A percentile compares a stretch with the other conserved stretches of the same genome.
Evolutionary conservation across 2,113 vertebrate species (phyloP).

Genomic region (Brachirus orientalis): DNA sequence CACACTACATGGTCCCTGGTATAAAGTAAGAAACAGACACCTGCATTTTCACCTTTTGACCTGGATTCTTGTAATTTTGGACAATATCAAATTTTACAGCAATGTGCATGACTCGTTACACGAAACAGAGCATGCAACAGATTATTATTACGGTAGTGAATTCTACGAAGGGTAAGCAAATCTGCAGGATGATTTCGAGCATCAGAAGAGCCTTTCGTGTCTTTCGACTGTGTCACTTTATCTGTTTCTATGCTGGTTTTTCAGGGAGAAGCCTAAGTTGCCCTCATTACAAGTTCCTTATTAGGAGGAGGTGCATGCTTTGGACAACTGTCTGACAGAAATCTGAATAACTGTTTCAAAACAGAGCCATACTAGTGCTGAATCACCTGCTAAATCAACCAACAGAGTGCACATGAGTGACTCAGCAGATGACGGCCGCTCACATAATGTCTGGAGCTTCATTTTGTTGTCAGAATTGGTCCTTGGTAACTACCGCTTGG

Average conservation of each 20-base stretch:
- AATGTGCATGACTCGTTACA: background rate
- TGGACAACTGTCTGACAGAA: no score
- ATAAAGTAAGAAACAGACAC: background rate
- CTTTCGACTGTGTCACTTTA: no score
- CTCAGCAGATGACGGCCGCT: constrained; percentile 33
- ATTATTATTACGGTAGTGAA: constrained; percentile 1
- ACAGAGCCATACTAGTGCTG: background rate
- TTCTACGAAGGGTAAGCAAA: background rate
- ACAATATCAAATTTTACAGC: no score
- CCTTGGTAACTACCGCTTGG: constrained; percentile 61
- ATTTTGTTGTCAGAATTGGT: constrained; percentile 60
- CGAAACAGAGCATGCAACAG: constrained; percentile 24
- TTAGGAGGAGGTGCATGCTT: no score
- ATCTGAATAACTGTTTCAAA: constrained; percentile 4
- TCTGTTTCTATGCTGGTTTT: no score
- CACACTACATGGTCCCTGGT: no score
- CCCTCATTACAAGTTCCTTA: background rate
- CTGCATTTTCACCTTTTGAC: background rate
- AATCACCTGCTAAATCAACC: constrained; percentile 17
- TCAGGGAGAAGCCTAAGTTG: no score
- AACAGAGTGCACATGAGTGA: constrained; percentile 13
- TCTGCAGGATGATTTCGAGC: background rate
- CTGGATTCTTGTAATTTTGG: no score
- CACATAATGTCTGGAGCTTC: constrained; percentile 36
- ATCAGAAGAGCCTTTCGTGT: no score